These are phyloP conservation scores for Oncorhynchus masou DNA, from an alignment of 2,113 vertebrate species.

Conservation along the genomic window DNA sequence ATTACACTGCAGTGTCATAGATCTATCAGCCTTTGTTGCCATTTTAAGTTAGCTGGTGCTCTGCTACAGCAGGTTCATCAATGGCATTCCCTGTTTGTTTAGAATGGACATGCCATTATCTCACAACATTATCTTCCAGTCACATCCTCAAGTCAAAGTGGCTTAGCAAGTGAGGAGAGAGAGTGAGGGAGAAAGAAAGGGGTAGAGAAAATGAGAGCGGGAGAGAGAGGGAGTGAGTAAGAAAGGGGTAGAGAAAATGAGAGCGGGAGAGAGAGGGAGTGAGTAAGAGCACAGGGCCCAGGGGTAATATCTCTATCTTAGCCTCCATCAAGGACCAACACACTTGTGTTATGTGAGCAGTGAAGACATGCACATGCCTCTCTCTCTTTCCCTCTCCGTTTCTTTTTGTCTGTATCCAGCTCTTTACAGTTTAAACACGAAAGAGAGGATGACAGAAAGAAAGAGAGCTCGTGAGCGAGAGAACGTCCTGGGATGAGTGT, in stretches of 20 bases:
- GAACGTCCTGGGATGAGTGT: neutral
- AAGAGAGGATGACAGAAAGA: neutral
- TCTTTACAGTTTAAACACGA: neutral
- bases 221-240: neutral
- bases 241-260: neutral
- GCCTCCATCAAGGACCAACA: conserved; percentile 57
- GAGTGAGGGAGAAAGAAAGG: conserved; percentile 8
- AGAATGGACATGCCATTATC: neutral
- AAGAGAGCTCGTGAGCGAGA: neutral
- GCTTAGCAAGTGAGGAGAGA: conserved; percentile 30
- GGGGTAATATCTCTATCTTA: conserved; percentile 53
- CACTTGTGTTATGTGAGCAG: conserved; percentile 55
- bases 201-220: neutral
- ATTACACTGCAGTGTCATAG: no score
- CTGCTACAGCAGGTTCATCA: neutral
- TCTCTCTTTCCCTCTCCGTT: neutral
- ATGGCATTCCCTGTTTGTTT: neutral
- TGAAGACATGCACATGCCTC: conserved; percentile 23
- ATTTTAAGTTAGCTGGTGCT: neutral
- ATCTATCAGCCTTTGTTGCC: no score
- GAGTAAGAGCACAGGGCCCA: conserved; percentile 35
- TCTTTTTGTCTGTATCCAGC: neutral
- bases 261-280: neutral
- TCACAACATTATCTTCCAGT: neutral
- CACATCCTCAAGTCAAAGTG: neutral